Base-by-base conservation (phyloP, 2,888 invertebrate genomes). In the Chydorus sphaericus region DNA sequence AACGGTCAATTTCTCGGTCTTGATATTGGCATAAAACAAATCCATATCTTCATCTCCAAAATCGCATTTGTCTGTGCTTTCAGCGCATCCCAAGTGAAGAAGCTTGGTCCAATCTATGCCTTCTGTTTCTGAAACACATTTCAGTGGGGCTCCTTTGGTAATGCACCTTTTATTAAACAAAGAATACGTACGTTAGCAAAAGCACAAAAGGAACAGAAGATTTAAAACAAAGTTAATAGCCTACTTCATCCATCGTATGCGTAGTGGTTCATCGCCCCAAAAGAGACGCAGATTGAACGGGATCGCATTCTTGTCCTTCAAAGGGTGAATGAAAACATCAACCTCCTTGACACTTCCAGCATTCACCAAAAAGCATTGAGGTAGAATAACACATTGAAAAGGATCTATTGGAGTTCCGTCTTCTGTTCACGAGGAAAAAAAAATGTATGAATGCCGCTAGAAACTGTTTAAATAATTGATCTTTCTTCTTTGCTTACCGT, bases 91-190 rank as follows among this genome's bases (percentile, higher is more conserved):
- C 23, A 52, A 18, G 36, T 36, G 52, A 11, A 36, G 20, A 18
- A 52, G 18, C n/a, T 30, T 52, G 10, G 52, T 52, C 52, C 31
- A 36, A 16, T 52, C 52, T 7, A 52, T 18, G 8, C 36, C 44
- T 4, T 3, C n/a, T 11, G 28, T 44, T n/a, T 44, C 52, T 5
- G 52, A 8, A 23, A 26, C 14, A 52, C 23, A 23, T 4, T 36
- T 36, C 23, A 31, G 5, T 11, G 31, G 14, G n/a, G 36, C 7
- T 16, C 52, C 52, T 20, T 52, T 36, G 14, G 20, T 30, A 37
- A 52, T 52, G 26, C 33, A 16, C 33, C 52, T 52, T 14, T 2
- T 16, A 18, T 10, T 48, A 5, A 48, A 48, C 16, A 48, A n/a
- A n/a, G n/a, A n/a, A n/a, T n/a, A n/a, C n/a, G n/a, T n/a, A n/a